Evolutionary conservation across 1,140 invertebrate species (phyloP).

Genomic region (Pararge aegeria): DNA sequence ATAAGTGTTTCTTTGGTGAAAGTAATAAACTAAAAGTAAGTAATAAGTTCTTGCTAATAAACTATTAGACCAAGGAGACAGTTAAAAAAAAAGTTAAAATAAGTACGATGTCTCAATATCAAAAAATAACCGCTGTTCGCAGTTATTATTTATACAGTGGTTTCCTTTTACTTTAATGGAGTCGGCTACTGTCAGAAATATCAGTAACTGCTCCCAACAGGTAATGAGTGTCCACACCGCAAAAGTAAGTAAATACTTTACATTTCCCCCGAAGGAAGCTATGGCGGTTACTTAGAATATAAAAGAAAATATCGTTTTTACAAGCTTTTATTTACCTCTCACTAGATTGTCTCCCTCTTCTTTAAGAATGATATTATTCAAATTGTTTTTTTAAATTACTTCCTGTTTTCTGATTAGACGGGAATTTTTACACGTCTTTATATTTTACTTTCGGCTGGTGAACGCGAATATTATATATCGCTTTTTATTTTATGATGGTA

Average conservation of each 20-base stretch:
- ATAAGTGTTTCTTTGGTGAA: too few relatives aligned
- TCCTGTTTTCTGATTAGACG: not conserved
- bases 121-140: not conserved
- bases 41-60: too few relatives aligned
- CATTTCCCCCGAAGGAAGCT: conserved; percentile 2
- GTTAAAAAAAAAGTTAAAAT: too few relatives aligned
- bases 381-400: not conserved
- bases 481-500: too few relatives aligned
- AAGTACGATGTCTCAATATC: too few relatives aligned
- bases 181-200: conserved; percentile 9
- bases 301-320: not conserved
- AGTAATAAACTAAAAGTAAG: too few relatives aligned
- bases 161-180: conserved; percentile 9
- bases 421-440: not conserved
- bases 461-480: too few relatives aligned
- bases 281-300: conserved; percentile 1
- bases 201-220: conserved; percentile 2
- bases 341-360: not conserved
- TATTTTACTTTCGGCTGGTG: too few relatives aligned
- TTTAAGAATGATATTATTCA: not conserved
- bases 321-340: not conserved
- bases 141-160: conserved; percentile 5
- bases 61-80: too few relatives aligned
- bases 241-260: conserved; percentile 9
- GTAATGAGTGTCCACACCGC: conserved; percentile 10